Conservation (phyloP, 2,797 vertebrate species). For the Betta splendens region DNA sequence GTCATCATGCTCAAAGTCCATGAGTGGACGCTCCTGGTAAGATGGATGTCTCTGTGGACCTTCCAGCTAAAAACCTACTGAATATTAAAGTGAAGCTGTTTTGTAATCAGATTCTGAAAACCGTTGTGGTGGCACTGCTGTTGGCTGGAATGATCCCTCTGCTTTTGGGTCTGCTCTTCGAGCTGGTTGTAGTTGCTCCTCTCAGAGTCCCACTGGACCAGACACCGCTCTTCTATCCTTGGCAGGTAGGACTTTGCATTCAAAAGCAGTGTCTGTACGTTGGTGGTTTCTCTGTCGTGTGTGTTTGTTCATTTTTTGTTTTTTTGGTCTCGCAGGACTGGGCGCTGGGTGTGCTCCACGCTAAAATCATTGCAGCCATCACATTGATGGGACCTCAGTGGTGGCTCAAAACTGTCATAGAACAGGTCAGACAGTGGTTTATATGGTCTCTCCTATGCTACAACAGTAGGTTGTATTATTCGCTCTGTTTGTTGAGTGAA, state of each 20-base stretch:
- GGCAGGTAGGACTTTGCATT: slow-evolving; percentile 85
- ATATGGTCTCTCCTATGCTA: too few species aligned
- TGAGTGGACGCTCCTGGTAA: slow-evolving; percentile 96
- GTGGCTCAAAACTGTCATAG: slow-evolving; percentile 98
- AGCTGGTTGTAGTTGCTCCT: slow-evolving; percentile 93
- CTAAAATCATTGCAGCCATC: slow-evolving; percentile 98
- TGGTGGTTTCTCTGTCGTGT: too few species aligned
- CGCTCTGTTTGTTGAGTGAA: neutral
- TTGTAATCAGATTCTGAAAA: slow-evolving; percentile 89
- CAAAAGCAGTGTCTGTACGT: too few species aligned
- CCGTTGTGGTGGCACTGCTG: slow-evolving; percentile 88
- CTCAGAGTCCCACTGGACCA: slow-evolving; percentile 95
- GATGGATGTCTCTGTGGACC: neutral
- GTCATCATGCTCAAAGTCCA: slow-evolving; percentile 93
- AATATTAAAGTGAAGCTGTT: neutral
- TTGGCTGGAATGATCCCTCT: slow-evolving; percentile 93
- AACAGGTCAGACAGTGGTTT: slow-evolving; percentile 85
- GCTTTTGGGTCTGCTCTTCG: slow-evolving; percentile 92
- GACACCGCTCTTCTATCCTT: slow-evolving; percentile 96
- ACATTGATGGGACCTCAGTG: slow-evolving; percentile 98
- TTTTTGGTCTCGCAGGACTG: slow-evolving; percentile 87
- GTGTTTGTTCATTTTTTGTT: too few species aligned
- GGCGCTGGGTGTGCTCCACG: slow-evolving; percentile 97
- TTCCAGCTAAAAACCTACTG: neutral
- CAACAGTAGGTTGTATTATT: neutral